phyloP scores from a whole-genome alignment of 2,113 vertebrate species.

The Patagioenas fasciata region DNA sequence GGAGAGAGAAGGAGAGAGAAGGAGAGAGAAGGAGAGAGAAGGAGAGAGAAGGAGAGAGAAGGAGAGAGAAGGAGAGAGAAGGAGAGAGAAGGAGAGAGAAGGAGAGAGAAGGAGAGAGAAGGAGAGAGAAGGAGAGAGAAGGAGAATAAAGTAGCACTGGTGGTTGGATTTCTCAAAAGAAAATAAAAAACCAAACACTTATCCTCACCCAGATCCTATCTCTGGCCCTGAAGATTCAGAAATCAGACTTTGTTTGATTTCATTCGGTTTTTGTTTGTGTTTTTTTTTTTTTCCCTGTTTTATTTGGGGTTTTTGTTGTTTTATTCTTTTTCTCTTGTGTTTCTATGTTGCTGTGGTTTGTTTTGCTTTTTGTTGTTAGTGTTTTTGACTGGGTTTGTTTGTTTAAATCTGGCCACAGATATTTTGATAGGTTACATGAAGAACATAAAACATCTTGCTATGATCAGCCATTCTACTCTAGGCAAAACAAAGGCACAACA shows the following conservation, averaged over 20 bases:
- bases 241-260: not conserved
- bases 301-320: too few species aligned
- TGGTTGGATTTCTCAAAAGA: not conserved
- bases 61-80: too few species aligned
- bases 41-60: not conserved
- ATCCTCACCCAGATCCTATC: not conserved
- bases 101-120: not conserved
- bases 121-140: not conserved
- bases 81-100: not conserved
- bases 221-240: not conserved
- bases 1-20: not conserved
- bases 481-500: not conserved
- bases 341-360: too few species aligned
- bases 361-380: too few species aligned
- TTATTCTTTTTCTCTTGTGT: too few species aligned
- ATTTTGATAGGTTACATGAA: not conserved
- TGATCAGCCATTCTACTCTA: not conserved
- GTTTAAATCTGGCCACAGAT: not conserved
- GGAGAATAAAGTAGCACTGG: not conserved
- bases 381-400: not conserved
- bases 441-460: not conserved
- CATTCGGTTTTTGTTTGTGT: too few species aligned
- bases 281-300: not conserved
- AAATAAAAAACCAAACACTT: not conserved
- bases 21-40: not conserved